Evolutionary conservation across 2,888 invertebrate genomes (phyloP), one percentile per base, ranked within the genome.

Genomic region (Trissonchulus sp.): DNA sequence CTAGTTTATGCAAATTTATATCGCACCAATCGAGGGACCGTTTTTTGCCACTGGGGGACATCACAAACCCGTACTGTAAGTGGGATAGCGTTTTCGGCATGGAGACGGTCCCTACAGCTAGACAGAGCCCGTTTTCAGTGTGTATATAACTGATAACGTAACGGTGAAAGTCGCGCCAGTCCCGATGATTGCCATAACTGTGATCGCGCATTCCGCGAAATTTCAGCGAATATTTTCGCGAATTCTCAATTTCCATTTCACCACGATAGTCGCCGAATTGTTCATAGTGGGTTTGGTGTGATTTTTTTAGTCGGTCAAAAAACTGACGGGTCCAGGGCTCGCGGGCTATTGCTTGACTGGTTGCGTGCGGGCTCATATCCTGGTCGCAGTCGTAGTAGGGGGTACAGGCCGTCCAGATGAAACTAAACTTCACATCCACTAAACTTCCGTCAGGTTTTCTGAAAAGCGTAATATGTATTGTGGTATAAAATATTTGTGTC

Each of bases 271-370:
- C 84, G 0, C 92, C 92, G 85, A 90, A 90, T 85, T 93, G 92
- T 81, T 93, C 93, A 84, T 93, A 92, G 82, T 93, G 93, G 0
- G 90, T 90, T 82, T 93, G 92, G 82, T 92, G 91, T 0, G 90
- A 92, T 90, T 86, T 88, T 86, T 89, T 89, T 48, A 90, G 88
- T 35, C 86, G 87, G 74, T 89, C 85, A 81, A 90, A 93, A 83
- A 91, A 91, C 73, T 89, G 84, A 74, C 88, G 86, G 74, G 89
- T 89, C 93, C 93, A 93, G 0, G 88, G 87, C 83, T 93, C 92
- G 72, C 88, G 87, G 0, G 92, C 91, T 60, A 93, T 89, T 1
- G 91, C 90, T 78, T 90, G 88, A 68, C 92, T 90, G 81, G 92
- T 86, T 0, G 90, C 86, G 0, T 88, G 86, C 0, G 89, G 88